Percentiles rank a stretch among this genome's conserved stretches.
These are phyloP conservation scores for Pseudomyrmex flavicornis DNA, from an alignment of 1,140 invertebrate species.

Conservation along the genomic window DNA sequence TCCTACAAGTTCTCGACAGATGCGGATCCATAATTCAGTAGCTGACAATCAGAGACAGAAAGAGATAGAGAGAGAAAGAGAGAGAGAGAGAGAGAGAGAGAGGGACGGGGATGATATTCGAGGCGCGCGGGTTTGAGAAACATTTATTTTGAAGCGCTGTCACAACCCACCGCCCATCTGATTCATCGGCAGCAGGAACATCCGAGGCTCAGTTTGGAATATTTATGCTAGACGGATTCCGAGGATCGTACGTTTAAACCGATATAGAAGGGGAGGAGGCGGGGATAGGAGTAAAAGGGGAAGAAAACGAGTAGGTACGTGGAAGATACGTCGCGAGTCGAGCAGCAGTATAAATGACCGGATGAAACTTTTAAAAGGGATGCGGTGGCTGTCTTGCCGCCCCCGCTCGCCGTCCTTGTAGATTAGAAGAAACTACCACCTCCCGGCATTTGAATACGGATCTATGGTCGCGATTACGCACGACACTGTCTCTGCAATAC, in stretches of 20 bases:
- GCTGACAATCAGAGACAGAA: conserved; percentile 53
- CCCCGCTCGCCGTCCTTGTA: conserved; percentile 3
- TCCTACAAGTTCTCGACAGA: conserved; percentile 54
- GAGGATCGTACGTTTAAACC: conserved; percentile 36
- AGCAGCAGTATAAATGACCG: conserved; percentile 51
- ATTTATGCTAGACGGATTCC: conserved; percentile 51
- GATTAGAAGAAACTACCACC: conserved; percentile 43
- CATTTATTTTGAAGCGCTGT: conserved; percentile 59
- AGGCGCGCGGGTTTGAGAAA: conserved; percentile 37
- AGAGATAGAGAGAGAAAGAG: too few relatives aligned
- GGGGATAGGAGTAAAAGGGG: not conserved
- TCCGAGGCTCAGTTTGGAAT: conserved; percentile 33
- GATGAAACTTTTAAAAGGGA: conserved; percentile 51
- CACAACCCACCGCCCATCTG: conserved; percentile 26
- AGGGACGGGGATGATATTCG: conserved; percentile 18
- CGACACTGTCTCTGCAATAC: not conserved
- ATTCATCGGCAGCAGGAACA: conserved; percentile 46
- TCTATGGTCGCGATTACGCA: conserved; percentile 31
- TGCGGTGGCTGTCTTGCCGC: not conserved
- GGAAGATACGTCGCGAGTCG: conserved; percentile 52
- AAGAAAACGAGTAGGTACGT: not conserved
- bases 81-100: too few relatives aligned
- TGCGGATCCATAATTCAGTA: conserved; percentile 54
- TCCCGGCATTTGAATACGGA: conserved; percentile 34
- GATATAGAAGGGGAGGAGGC: conserved; percentile 4